phyloP scores from a whole-genome alignment of 2,888 invertebrate genomes.

The Lithophane ornitopus region DNA sequence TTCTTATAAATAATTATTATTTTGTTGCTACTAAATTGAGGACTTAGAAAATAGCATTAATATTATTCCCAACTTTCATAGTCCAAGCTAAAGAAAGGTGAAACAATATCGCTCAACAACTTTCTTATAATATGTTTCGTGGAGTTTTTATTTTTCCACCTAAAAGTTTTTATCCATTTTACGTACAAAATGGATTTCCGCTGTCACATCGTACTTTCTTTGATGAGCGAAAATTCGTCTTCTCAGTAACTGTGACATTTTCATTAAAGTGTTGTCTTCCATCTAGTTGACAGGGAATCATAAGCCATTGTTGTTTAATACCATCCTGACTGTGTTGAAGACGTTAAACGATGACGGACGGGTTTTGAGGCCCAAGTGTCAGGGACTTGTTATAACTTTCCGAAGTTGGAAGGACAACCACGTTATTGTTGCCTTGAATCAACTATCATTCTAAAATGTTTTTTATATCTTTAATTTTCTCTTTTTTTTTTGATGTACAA shows the following conservation, averaged over 20 bases:
- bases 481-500: too few species aligned
- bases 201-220: slow-evolving; percentile 75
- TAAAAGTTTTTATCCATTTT: slow-evolving; percentile 76
- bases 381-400: slow-evolving; percentile 71
- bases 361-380: slow-evolving; percentile 69
- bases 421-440: slow-evolving; percentile 28
- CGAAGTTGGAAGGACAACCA: slow-evolving; percentile 48
- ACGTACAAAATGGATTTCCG: slow-evolving; percentile 76
- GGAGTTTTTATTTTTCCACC: slow-evolving; percentile 65
- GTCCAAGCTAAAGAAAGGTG: slow-evolving; percentile 47
- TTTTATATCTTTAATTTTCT: neutral
- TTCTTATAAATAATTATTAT: neutral
- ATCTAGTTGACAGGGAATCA: slow-evolving; percentile 78
- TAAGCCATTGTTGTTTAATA: slow-evolving; percentile 79
- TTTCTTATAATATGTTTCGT: slow-evolving; percentile 68
- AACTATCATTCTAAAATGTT: slow-evolving; percentile 1
- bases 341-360: slow-evolving; percentile 69
- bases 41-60: slow-evolving; percentile 35
- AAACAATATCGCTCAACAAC: slow-evolving; percentile 58
- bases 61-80: slow-evolving; percentile 30
- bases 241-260: slow-evolving; percentile 79
- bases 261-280: slow-evolving; percentile 81
- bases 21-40: slow-evolving; percentile 1
- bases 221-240: slow-evolving; percentile 74
- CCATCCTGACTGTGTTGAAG: slow-evolving; percentile 66